A percentile compares a stretch with the other conserved stretches of the same genome.
These are phyloP conservation scores for Caenorhabditis drosophilae DNA, from an alignment of 2,888 invertebrate genomes.

Conservation along the genomic window DNA sequence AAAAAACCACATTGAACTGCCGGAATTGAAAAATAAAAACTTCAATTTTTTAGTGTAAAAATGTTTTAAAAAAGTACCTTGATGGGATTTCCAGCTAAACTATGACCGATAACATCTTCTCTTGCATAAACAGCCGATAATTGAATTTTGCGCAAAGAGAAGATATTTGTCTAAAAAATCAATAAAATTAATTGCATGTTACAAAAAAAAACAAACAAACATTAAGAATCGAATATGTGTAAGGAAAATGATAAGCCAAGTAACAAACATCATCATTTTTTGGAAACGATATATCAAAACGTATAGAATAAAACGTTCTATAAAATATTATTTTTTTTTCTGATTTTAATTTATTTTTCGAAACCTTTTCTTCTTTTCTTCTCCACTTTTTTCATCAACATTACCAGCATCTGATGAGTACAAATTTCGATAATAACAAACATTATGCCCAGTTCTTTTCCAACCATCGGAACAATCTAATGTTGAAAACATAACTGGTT, in stretches of 20 bases:
- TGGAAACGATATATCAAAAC: conserved; percentile 81
- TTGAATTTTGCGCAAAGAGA: conserved; percentile 13
- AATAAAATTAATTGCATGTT: neutral
- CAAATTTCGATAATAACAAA: conserved; percentile 82
- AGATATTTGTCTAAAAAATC: conserved; percentile 32
- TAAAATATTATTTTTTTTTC: neutral
- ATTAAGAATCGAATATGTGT: conserved; percentile 81
- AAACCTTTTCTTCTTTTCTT: conserved; percentile 37
- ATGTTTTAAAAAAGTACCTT: conserved; percentile 31
- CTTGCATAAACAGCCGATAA: conserved; percentile 33
- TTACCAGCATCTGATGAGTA: conserved; percentile 39
- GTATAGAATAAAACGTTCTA: conserved; percentile 77
- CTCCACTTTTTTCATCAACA: conserved; percentile 27
- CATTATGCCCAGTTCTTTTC: conserved; percentile 79
- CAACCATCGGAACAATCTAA: conserved; percentile 77
- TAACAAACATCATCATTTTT: conserved; percentile 82
- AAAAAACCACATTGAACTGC: neutral
- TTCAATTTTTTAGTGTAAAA: no score
- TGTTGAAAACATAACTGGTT: conserved; percentile 85
- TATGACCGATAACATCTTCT: conserved; percentile 44
- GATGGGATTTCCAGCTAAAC: conserved; percentile 46
- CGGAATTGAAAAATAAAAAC: neutral
- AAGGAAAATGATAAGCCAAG: conserved; percentile 86
- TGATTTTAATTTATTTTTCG: neutral
- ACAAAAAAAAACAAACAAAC: conserved; percentile 69